These are phyloP conservation scores for Epiperipatus broadwayi DNA, from an alignment of 2,888 invertebrate genomes.

Conservation along the genomic window DNA sequence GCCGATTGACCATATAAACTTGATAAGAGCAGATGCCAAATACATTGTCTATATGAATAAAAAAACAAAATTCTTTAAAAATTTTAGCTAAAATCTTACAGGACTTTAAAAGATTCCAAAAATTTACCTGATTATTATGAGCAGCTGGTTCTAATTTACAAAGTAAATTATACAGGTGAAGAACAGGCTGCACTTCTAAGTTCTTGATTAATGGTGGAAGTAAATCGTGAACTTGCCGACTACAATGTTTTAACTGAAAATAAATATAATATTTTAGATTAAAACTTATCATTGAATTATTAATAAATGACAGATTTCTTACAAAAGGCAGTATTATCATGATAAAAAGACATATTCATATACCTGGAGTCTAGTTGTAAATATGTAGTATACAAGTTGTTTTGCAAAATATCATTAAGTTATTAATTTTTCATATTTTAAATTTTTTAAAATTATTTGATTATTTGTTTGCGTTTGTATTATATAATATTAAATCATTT, in stretches of 20 bases:
- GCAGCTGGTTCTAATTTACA: slow-evolving; percentile 70
- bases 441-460: no score
- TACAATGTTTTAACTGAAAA: slow-evolving; percentile 85
- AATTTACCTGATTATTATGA: slow-evolving; percentile 62
- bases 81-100: not conserved
- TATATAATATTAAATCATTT: no score
- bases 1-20: slow-evolving; percentile 67
- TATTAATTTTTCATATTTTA: no score
- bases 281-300: no score
- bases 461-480: no score
- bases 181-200: slow-evolving; percentile 63
- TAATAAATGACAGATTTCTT: no score
- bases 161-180: slow-evolving; percentile 67
- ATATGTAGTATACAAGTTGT: no score
- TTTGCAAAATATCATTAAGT: no score
- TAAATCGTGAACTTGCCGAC: slow-evolving; percentile 76
- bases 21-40: slow-evolving; percentile 68
- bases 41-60: slow-evolving; percentile 59
- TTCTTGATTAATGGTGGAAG: slow-evolving; percentile 74
- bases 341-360: no score
- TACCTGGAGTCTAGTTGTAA: no score
- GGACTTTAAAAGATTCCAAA: slow-evolving; percentile 8
- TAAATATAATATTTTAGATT: slow-evolving; percentile 19
- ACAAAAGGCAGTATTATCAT: no score
- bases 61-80: slow-evolving; percentile 14